These are phyloP conservation scores for Eristalinus sepulchralis DNA, from an alignment of 2,888 invertebrate genomes.

Conservation along the genomic window DNA sequence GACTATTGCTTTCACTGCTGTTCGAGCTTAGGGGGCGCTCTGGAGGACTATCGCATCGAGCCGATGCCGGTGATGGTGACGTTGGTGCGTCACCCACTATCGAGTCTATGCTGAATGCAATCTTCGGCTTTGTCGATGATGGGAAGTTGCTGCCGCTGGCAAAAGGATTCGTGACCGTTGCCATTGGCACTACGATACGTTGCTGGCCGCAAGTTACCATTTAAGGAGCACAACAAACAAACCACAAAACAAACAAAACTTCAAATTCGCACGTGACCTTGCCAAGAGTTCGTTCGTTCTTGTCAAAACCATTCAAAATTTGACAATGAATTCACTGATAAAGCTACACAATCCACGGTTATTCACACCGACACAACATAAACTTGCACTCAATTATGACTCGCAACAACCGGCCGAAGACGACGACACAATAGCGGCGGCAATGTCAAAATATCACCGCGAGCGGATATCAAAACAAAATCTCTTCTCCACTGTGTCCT, in stretches of 20 bases:
- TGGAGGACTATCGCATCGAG: constrained; percentile 75
- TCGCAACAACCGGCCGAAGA: constrained; percentile 59
- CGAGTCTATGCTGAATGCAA: constrained; percentile 97
- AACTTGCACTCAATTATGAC: constrained; percentile 19
- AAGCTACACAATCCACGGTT: not conserved
- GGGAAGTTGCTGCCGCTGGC: constrained; percentile 70
- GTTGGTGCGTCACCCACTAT: constrained; percentile 85
- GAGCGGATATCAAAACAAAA: constrained; percentile 54
- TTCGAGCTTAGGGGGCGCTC: constrained; percentile 68
- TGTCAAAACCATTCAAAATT: constrained; percentile 6
- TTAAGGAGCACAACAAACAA: constrained; percentile 71
- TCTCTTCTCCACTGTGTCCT: constrained; percentile 45
- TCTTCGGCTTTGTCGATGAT: constrained; percentile 89
- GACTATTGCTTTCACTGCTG: constrained; percentile 58
- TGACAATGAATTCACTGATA: constrained; percentile 32
- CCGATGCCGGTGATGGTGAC: constrained; percentile 71
- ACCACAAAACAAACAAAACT: constrained; percentile 10
- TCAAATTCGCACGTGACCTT: not conserved
- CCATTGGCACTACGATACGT: constrained; percentile 92
- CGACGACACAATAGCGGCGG: constrained; percentile 58
- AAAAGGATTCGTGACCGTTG: constrained; percentile 83
- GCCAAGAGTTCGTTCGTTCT: not conserved
- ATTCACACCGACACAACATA: constrained; percentile 12
- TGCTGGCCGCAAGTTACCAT: constrained; percentile 81
- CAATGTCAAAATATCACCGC: constrained; percentile 55